A percentile compares a stretch with the other conserved stretches of the same genome.
phyloP scores from a whole-genome alignment of 2,888 invertebrate species.

The Resseliella maxima region DNA sequence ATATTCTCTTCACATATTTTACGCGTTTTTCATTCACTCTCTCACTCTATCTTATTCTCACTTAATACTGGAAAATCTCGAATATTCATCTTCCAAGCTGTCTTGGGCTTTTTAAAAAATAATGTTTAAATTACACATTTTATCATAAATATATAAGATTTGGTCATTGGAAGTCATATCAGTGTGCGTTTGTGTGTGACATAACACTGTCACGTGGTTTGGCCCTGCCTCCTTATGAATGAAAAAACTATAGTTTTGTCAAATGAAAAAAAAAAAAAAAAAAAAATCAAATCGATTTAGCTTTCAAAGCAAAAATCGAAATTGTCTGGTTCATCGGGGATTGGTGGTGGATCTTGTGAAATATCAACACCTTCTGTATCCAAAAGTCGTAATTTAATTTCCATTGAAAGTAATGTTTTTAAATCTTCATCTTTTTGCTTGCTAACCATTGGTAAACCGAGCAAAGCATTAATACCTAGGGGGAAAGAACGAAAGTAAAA shows the following conservation, averaged over 20 bases:
- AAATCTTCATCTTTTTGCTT: conserved; percentile 89
- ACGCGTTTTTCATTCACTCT: too few relatives aligned
- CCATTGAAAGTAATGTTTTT: conserved; percentile 93
- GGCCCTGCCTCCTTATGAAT: too few relatives aligned
- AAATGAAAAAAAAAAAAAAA: neutral
- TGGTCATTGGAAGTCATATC: neutral
- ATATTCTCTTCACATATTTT: too few relatives aligned
- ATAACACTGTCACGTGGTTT: too few relatives aligned
- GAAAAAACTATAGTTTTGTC: too few relatives aligned
- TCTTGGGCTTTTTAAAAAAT: neutral
- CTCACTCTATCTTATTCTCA: neutral
- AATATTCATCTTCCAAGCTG: neutral
- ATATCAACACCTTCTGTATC: conserved; percentile 96
- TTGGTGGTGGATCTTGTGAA: conserved; percentile 90
- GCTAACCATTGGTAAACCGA: conserved; percentile 89
- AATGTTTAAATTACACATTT: too few relatives aligned
- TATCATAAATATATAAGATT: neutral
- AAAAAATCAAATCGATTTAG: conserved; percentile 60
- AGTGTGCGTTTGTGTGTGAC: too few relatives aligned
- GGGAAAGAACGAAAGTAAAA: too few relatives aligned
- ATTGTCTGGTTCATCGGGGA: conserved; percentile 92
- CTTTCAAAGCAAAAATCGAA: conserved; percentile 78
- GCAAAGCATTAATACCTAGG: conserved; percentile 89
- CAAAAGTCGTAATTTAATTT: conserved; percentile 90
- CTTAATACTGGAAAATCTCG: neutral